phyloP scores from a whole-genome alignment of 2,888 invertebrate genomes.

The Aromia moschata region DNA sequence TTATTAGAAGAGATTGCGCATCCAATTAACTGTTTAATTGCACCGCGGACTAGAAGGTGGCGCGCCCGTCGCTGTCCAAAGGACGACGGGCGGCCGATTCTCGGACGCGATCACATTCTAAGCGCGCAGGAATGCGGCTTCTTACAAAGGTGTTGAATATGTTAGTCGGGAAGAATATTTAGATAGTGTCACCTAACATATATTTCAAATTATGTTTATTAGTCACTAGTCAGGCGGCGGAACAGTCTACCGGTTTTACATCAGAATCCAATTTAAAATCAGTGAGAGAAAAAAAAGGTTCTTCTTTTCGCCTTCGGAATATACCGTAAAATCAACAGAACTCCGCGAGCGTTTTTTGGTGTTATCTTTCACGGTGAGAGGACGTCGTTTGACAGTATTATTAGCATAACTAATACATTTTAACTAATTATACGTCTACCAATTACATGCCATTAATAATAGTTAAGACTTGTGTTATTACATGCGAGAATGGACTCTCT shows the following conservation, averaged over 20 bases:
- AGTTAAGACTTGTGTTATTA: conserved; percentile 16
- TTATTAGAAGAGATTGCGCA: conserved; percentile 30
- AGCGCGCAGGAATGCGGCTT: conserved; percentile 56
- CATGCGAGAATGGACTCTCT: conserved; percentile 2
- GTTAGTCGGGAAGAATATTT: conserved; percentile 58
- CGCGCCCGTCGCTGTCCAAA: neutral
- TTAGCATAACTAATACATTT: conserved; percentile 25
- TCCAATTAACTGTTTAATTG: conserved; percentile 35
- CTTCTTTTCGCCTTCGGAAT: neutral
- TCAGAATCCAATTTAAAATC: conserved; percentile 38
- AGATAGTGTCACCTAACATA: conserved; percentile 58
- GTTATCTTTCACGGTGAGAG: conserved; percentile 17
- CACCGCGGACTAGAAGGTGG: conserved; percentile 24
- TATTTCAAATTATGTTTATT: conserved; percentile 59
- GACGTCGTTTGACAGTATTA: conserved; percentile 22
- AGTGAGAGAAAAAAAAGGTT: conserved; percentile 23
- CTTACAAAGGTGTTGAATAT: conserved; percentile 60
- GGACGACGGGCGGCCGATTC: neutral
- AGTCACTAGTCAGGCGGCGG: conserved; percentile 42
- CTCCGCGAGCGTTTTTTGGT: conserved; percentile 9
- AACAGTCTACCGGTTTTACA: conserved; percentile 39
- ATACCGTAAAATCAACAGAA: conserved; percentile 18
- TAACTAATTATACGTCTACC: conserved; percentile 25
- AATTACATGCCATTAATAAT: conserved; percentile 23
- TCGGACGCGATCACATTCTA: conserved; percentile 33